Evolutionary conservation across 2,113 vertebrate species (phyloP).

Genomic region (Phocoena sinus): DNA sequence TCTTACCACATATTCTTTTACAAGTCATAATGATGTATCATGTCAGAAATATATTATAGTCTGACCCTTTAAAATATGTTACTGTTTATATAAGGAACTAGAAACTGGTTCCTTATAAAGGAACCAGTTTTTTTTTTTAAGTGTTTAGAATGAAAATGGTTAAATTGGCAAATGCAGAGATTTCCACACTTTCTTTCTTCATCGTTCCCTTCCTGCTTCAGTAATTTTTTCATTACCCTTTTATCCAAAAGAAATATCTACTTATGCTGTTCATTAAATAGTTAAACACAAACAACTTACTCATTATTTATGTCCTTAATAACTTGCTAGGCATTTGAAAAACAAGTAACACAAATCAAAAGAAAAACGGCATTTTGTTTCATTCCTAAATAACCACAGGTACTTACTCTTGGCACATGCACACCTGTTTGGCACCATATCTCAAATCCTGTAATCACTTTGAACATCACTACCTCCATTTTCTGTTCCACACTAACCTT

Average conservation of each 20-base stretch:
- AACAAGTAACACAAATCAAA: not conserved
- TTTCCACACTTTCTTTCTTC: not conserved
- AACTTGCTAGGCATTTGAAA: not conserved
- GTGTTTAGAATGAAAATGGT: not conserved
- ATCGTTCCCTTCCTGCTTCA: not conserved
- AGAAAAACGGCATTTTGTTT: not conserved
- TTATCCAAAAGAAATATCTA: not conserved
- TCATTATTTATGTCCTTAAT: not conserved
- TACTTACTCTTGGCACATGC: not conserved
- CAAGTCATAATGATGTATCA: not conserved
- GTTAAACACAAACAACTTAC: not conserved
- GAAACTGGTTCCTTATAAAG: not conserved
- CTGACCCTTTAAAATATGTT: not conserved
- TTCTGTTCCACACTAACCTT: not conserved
- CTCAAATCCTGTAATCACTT: not conserved
- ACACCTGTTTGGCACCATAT: not conserved
- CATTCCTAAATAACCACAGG: not conserved
- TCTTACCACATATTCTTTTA: not conserved
- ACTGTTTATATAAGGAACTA: not conserved
- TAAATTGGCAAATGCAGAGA: not conserved
- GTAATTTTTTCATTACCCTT: not conserved
- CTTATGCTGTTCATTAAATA: not conserved
- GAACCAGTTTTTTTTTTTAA: not conserved
- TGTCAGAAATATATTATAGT: not conserved
- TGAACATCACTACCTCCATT: not conserved